phyloP scores from a whole-genome alignment of 2,888 invertebrate species.

The Arrhopalites spinosus region DNA sequence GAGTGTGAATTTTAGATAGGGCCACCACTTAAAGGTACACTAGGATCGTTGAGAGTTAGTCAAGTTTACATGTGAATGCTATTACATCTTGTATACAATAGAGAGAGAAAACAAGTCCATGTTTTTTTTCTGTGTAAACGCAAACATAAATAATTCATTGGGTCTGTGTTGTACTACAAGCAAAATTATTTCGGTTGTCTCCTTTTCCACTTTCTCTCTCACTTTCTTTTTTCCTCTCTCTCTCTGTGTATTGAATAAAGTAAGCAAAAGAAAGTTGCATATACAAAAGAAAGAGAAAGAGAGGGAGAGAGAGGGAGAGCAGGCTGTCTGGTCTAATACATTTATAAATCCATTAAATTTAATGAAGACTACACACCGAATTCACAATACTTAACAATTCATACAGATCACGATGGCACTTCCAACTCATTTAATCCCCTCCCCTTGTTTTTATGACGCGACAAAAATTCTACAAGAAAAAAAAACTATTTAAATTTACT shows the following conservation, averaged over 20 bases:
- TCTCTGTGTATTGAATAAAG: not conserved
- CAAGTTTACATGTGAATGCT: not conserved
- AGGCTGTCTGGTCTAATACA: not conserved
- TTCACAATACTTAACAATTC: not conserved
- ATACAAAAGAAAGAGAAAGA: no score
- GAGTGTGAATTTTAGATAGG: not conserved
- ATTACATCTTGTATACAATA: not conserved
- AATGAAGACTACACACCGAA: conserved; percentile 15
- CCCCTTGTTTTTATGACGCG: not conserved
- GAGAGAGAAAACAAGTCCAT: not conserved
- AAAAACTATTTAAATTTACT: no score
- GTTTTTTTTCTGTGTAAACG: conserved; percentile 1
- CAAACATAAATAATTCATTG: conserved; percentile 8
- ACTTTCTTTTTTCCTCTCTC: not conserved
- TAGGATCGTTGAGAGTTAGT: no score
- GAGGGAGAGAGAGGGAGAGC: no score
- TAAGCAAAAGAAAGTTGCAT: no score
- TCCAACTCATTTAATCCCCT: conserved; percentile 6
- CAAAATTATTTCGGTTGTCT: conserved; percentile 10
- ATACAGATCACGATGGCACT: not conserved
- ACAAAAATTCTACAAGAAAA: no score
- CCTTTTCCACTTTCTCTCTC: not conserved
- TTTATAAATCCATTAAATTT: conserved; percentile 14
- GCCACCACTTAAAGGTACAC: no score
- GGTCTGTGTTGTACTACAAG: not conserved